phyloP scores from a whole-genome alignment of 2,797 vertebrate genomes.

The Schizothorax lantsangensis region DNA sequence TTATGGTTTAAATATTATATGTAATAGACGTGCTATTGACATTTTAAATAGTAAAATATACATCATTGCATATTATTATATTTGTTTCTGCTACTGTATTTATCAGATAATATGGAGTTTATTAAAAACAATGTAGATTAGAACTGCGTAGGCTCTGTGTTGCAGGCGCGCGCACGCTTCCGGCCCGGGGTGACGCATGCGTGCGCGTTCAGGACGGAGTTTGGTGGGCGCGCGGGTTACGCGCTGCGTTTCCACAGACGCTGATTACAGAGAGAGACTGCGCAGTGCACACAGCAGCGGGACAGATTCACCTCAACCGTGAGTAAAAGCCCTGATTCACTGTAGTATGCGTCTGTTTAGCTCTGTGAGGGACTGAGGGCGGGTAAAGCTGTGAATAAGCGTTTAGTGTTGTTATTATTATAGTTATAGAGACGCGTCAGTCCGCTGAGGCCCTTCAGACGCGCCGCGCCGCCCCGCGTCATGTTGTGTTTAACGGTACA shows the following conservation, averaged over 20 bases:
- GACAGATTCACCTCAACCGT: conserved; percentile 8
- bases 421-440: neutral
- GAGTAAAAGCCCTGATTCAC: neutral
- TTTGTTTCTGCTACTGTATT: neutral
- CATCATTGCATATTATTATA: neutral
- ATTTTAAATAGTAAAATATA: neutral
- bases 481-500: neutral
- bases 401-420: neutral
- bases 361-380: no score
- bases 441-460: neutral
- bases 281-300: neutral
- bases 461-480: neutral
- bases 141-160: no score
- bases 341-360: rapidly evolving
- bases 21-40: no score
- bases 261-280: conserved; percentile 14
- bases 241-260: conserved; percentile 41
- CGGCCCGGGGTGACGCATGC: conserved; percentile 2
- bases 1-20: no score
- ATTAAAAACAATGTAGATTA: neutral
- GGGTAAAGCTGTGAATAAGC: neutral
- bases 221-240: neutral
- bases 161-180: neutral
- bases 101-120: neutral
- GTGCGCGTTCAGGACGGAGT: neutral